Evolutionary conservation across 2,797 vertebrate species (phyloP), one percentile per base, ranked within the genome.

Genomic region (Coendou prehensilis): DNA sequence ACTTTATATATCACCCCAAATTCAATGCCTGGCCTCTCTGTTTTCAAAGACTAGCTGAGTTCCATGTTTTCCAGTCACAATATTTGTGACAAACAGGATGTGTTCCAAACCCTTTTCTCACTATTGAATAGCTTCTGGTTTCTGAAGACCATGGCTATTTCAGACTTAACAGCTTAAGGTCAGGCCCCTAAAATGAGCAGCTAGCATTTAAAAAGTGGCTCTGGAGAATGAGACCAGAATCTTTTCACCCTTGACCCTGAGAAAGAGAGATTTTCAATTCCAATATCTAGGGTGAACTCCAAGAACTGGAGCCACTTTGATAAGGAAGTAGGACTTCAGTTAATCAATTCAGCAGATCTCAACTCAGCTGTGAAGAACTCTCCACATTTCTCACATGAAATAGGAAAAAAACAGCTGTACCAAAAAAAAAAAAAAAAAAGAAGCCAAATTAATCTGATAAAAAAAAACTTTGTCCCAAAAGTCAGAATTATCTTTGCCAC

Each of bases 141-240:
- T 96, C 84, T 85, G 84, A 92, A 93, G 76, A 87, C 63, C 1
- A 6, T 56, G 5, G 11, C 54, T 69, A 41, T 84, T 67, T 86
- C 71, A 64, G 45, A 94, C 14, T 78, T 64, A 92, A 61, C 56
- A 75, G 63, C 52, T 89, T 86, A 93, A 91, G 85, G 59, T 84
- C 47, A 64, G 56, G 11, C 5, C n/a, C 33, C 88, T n/a, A 57
- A 80, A 92, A 96, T 67, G 67, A 97, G 89, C 89, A 90, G 13
- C 7, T 76, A 96, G 45, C 23, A 76, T 82, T 87, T 93, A 84
- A 91, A 94, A 91, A 41, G 85, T 52, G n/a, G 6, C 67, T 95
- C 71, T 94, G 69, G 30, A 89, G 64, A 20, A 45, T 47, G 22
- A 83, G 4, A 80, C 28, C 20, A 41, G 41, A 87, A 71, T 28